A percentile compares a stretch with the other conserved stretches of the same genome.
Conservation (phyloP, 2,113 vertebrate species). For the Tetraodon nigroviridis region DNA sequence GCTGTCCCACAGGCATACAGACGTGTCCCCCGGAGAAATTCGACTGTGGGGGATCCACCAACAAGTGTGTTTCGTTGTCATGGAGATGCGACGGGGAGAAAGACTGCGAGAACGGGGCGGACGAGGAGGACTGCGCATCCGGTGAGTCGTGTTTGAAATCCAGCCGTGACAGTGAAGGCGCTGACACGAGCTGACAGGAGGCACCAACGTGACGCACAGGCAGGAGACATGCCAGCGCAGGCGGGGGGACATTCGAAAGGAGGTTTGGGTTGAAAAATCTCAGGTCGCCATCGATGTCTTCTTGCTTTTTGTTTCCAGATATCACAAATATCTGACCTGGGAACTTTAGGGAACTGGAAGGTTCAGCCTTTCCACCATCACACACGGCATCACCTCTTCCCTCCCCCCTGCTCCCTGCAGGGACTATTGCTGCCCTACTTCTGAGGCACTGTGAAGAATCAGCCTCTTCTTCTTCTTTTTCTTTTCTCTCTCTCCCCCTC, state of each 20-base stretch:
- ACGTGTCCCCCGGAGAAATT: slow-evolving; percentile 92
- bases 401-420: slow-evolving; percentile 37
- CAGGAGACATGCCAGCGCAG: slow-evolving; percentile 36
- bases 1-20: slow-evolving; percentile 79
- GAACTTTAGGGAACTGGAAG: slow-evolving; percentile 3
- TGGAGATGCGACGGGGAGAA: slow-evolving; percentile 95
- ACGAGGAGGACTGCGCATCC: slow-evolving; percentile 86
- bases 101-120: slow-evolving; percentile 91
- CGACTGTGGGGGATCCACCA: slow-evolving; percentile 88
- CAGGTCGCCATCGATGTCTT: slow-evolving; percentile 1
- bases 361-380: slow-evolving; percentile 23
- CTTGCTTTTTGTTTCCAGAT: too few relatives aligned
- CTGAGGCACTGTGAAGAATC: slow-evolving; percentile 65
- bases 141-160: slow-evolving; percentile 73
- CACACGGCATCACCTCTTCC: slow-evolving; percentile 39
- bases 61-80: slow-evolving; percentile 89
- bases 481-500: slow-evolving; percentile 19
- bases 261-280: slow-evolving; percentile 26
- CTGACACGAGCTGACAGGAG: neutral
- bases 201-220: slow-evolving; percentile 15
- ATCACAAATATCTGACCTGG: neutral
- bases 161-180: neutral
- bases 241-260: slow-evolving; percentile 24
- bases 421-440: slow-evolving; percentile 73
- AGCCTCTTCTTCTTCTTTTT: slow-evolving; percentile 39